These are phyloP conservation scores for Pseudorectes ferrugineus DNA, from an alignment of 2,113 vertebrate species.

Conservation along the genomic window DNA sequence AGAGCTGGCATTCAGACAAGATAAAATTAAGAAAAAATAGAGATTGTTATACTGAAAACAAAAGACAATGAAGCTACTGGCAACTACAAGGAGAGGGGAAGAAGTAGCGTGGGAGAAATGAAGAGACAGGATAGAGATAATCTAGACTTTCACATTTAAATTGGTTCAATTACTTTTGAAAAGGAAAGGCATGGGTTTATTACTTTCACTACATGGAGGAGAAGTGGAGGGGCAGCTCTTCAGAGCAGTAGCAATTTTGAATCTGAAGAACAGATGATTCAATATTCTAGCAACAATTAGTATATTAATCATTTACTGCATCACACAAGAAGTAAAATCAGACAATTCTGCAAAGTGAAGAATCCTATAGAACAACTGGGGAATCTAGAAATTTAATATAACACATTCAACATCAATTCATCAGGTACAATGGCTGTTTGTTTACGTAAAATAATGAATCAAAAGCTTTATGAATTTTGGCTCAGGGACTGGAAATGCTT, in stretches of 20 bases:
- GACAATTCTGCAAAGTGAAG: background rate
- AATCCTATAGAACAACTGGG: background rate
- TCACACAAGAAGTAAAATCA: background rate
- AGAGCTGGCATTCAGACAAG: background rate
- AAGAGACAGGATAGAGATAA: background rate
- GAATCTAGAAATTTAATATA: background rate
- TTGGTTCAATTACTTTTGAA: background rate
- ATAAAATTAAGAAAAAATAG: background rate
- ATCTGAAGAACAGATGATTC: background rate
- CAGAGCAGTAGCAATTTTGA: background rate
- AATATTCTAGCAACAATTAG: background rate
- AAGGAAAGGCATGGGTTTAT: background rate
- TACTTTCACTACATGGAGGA: background rate
- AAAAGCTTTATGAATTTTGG: background rate
- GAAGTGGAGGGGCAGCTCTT: background rate
- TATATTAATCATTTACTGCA: background rate
- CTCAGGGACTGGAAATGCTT: background rate
- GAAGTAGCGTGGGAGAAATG: background rate
- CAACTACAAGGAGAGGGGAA: background rate
- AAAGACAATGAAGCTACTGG: background rate
- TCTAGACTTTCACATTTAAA: background rate
- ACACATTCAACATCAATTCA: background rate
- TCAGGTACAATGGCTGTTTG: background rate
- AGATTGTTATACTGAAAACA: background rate
- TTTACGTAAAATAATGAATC: slow-evolving; percentile 17